Evolutionary conservation across 2,888 invertebrate species (phyloP), one percentile per base, ranked within the genome.

Genomic region (Oxyscelio sp.): DNA sequence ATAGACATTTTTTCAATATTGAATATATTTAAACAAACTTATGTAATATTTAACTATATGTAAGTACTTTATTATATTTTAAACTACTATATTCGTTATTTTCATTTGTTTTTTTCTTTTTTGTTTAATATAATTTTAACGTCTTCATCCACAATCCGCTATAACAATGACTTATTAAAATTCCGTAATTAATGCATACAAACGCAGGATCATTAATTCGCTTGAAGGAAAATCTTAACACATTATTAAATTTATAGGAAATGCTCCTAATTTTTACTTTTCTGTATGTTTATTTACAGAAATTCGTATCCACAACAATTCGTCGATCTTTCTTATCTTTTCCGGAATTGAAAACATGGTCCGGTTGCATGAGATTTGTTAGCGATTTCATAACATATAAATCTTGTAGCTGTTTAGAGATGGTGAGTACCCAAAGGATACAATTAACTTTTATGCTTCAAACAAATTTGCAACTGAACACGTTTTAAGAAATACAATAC

Each of bases 61-160:
- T 75, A 77, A 75, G 75, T 75, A 75, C 75, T 66, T 66, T 77
- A 58, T 66, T 66, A 77, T 27, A 40, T 58, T 40, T 48, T 61
- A 27, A 52, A 27, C 21, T 52, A 63, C 54, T 52, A 43, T 59
- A 54, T 63, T 54, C 74, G 63, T n/a, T n/a, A 52, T 61, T 73
- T 52, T 1, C n/a, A 43, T 48, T 58, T 4, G 11, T 19, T 21
- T 58, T 21, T 45, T 17, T 65, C 5, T 45, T 34, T 11, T 9
- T 11, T 40, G n/a, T 43, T n/a, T 48, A n/a, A 27, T 56, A 4
- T 13, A 19, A 34, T 54, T 15, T 50, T 19, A n/a, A 21, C 54
- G 43, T 52, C 38, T 54, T 22, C 63, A 74, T 54, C 31, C 71
- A 50, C 54, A 74, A 52, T 63, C 54, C 54, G 54, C 74, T 54